Evolutionary conservation across 2,113 vertebrate species (phyloP).

Genomic region (Ascaphus truei): DNA sequence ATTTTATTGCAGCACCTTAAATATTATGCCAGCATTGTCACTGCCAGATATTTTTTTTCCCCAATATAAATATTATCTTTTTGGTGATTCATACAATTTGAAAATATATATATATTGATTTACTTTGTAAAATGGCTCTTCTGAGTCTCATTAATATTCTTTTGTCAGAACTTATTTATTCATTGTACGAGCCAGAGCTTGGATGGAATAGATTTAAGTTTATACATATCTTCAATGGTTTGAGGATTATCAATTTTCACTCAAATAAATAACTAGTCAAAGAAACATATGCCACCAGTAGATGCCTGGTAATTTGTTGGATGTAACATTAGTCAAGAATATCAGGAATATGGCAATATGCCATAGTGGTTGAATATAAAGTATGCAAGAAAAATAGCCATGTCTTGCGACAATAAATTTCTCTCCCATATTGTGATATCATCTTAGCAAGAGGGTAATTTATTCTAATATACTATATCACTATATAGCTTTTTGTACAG

Average conservation of each 20-base stretch:
- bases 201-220: conserved; percentile 53
- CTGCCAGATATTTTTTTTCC: conserved; percentile 29
- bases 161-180: conserved; percentile 51
- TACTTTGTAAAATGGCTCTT: conserved; percentile 46
- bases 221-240: conserved; percentile 40
- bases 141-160: conserved; percentile 45
- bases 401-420: background rate
- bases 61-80: conserved; percentile 39
- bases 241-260: background rate
- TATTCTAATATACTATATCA: no score
- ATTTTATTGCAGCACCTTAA: conserved; percentile 36
- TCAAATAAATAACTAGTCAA: background rate
- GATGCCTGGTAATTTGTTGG: background rate
- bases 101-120: conserved; percentile 39
- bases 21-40: conserved; percentile 33
- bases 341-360: background rate
- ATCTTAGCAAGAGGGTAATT: background rate
- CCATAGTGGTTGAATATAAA: background rate
- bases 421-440: background rate
- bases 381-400: background rate
- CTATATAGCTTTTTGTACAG: no score
- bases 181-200: conserved; percentile 41
- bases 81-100: conserved; percentile 41
- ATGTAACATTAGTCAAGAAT: background rate
- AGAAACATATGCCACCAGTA: background rate